Evolutionary conservation across 2,797 vertebrate genomes (phyloP).

Genomic region (Hemibagrus guttatus): DNA sequence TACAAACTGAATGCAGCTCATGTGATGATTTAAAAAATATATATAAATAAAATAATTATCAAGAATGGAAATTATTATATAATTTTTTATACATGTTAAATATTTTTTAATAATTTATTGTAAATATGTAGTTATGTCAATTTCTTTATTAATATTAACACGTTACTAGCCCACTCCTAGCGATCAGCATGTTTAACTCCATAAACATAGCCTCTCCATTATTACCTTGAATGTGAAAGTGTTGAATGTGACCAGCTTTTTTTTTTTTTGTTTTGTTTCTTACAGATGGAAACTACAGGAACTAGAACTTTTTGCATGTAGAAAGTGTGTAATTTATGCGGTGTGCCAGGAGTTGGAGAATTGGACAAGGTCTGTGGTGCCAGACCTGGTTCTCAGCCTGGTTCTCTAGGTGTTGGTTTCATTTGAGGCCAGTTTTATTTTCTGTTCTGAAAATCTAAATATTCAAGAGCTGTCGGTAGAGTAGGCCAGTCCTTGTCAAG

Average conservation of each 20-base stretch:
- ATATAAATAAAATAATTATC: background rate
- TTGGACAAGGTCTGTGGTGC: background rate
- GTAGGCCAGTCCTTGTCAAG: background rate
- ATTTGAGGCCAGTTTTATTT: conserved; percentile 1
- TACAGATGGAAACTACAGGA: background rate
- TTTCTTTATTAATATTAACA: background rate
- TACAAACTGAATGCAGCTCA: background rate
- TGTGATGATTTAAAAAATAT: background rate
- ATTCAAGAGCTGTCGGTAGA: background rate
- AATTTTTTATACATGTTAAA: background rate
- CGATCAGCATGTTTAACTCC: background rate
- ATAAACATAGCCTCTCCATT: background rate
- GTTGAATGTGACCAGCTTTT: background rate
- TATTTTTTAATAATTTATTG: background rate
- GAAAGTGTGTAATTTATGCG: background rate
- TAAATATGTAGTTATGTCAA: background rate
- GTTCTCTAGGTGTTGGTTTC: background rate
- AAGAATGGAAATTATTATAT: background rate
- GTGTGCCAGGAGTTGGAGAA: conserved; percentile 14
- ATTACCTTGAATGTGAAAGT: background rate
- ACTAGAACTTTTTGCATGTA: background rate
- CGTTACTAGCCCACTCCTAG: background rate
- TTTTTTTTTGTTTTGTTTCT: background rate
- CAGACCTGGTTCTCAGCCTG: background rate
- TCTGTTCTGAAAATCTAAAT: background rate